Percentiles rank a stretch among this genome's conserved stretches.
These are phyloP conservation scores for Macrotis lagotis DNA, from an alignment of 2,113 vertebrate species.

Conservation along the genomic window DNA sequence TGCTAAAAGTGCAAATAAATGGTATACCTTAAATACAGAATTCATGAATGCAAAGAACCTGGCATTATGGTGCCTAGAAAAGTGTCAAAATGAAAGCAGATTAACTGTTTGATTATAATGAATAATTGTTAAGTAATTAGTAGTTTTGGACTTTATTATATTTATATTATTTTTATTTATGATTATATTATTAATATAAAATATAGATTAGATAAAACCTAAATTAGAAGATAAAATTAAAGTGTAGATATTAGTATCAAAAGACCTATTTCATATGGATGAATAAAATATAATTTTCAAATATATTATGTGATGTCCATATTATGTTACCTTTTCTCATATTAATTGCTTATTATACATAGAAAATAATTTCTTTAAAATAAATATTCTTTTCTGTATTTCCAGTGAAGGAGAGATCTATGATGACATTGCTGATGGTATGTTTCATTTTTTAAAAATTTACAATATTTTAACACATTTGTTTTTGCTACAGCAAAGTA, in stretches of 20 bases:
- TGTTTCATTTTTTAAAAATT: constrained; percentile 66
- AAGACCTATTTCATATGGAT: constrained; percentile 34
- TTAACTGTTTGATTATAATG: neutral
- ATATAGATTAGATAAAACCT: neutral
- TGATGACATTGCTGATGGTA: constrained; percentile 94
- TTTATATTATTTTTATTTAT: too few relatives aligned
- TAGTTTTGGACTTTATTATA: neutral
- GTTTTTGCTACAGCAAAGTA: neutral
- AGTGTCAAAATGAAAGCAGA: neutral
- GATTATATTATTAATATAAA: constrained; percentile 14
- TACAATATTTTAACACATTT: neutral
- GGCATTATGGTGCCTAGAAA: neutral
- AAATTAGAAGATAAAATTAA: neutral
- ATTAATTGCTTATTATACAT: constrained; percentile 32
- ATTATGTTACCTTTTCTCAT: constrained; percentile 4
- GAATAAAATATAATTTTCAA: neutral
- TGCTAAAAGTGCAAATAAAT: constrained; percentile 35
- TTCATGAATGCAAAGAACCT: constrained; percentile 21
- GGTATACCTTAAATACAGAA: too few relatives aligned
- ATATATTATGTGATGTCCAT: constrained; percentile 19
- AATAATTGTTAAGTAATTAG: neutral
- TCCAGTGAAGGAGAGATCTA: constrained; percentile 95
- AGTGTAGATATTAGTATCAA: neutral
- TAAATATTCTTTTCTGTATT: constrained; percentile 64
- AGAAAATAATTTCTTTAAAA: constrained; percentile 41